Evolutionary conservation across 2,888 invertebrate species (phyloP).

Genomic region (Carcina quercana): DNA sequence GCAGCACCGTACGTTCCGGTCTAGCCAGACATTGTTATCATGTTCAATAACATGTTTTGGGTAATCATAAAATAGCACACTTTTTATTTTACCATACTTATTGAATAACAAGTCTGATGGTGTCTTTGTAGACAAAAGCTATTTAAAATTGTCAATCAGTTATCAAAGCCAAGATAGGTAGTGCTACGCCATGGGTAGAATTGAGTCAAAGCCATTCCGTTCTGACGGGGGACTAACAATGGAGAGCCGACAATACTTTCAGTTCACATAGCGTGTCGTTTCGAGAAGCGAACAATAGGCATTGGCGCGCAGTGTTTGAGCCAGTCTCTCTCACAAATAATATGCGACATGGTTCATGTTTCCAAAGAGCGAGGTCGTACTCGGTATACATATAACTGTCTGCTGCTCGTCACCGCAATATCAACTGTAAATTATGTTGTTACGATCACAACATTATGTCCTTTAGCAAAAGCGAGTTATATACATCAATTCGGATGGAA

Average conservation of each 20-base stretch:
- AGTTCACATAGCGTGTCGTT: conserved; percentile 20
- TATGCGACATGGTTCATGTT: conserved; percentile 14
- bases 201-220: neutral
- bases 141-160: too few species aligned
- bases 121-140: too few species aligned
- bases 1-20: too few species aligned
- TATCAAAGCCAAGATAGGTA: too few species aligned
- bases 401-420: conserved; percentile 2
- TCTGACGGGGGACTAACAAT: conserved; percentile 13
- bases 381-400: too few species aligned
- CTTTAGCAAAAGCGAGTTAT: neutral
- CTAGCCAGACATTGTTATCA: too few species aligned
- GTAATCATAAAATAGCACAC: too few species aligned
- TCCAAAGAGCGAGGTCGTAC: conserved; percentile 14
- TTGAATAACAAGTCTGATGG: too few species aligned
- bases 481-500: too few species aligned
- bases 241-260: conserved; percentile 15
- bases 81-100: too few species aligned
- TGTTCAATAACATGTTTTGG: too few species aligned
- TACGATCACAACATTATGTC: conserved; percentile 1
- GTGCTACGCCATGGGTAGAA: too few species aligned
- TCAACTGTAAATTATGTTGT: neutral
- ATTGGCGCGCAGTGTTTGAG: conserved; percentile 11
- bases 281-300: conserved; percentile 19
- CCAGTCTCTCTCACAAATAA: conserved; percentile 14